Conservation (phyloP, 2,888 invertebrate species). For the Hypsopygia costalis region DNA sequence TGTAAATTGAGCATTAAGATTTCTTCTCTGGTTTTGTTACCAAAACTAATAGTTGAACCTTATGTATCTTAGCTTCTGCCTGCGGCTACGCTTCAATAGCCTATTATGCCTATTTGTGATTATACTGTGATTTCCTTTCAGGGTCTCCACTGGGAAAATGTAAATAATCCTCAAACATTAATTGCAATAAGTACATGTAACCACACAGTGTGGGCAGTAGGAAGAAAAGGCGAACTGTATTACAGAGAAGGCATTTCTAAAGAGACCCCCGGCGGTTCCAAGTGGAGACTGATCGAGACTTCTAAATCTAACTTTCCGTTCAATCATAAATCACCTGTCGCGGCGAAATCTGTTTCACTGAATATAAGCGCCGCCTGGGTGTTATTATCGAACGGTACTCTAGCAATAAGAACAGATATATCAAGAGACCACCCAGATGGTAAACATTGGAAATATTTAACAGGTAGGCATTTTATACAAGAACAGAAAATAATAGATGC, state of each 20-base stretch:
- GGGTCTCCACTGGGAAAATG: constrained; percentile 90
- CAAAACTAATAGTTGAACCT: no score
- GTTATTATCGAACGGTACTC: constrained; percentile 84
- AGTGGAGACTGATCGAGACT: constrained; percentile 91
- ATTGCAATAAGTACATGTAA: constrained; percentile 86
- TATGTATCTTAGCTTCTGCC: no score
- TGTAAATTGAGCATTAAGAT: no score
- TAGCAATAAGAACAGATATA: constrained; percentile 90
- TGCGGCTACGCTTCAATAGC: no score
- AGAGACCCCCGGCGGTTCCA: constrained; percentile 83
- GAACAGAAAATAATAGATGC: no score
- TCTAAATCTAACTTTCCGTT: constrained; percentile 52
- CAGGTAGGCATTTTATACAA: constrained; percentile 45
- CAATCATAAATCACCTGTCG: constrained; percentile 43
- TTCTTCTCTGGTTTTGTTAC: no score
- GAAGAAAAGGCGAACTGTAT: constrained; percentile 91
- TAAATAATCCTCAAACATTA: constrained; percentile 89
- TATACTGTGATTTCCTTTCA: constrained; percentile 46
- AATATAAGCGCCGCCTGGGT: constrained; percentile 90
- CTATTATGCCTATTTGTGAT: no score
- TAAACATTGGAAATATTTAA: constrained; percentile 88
- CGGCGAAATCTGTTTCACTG: constrained; percentile 87
- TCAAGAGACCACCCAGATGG: constrained; percentile 89
- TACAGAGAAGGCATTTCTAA: constrained; percentile 87
- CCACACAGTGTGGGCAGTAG: constrained; percentile 90